Evolutionary conservation across 2,797 vertebrate genomes (phyloP).

Genomic region (Squalus acanthias): DNA sequence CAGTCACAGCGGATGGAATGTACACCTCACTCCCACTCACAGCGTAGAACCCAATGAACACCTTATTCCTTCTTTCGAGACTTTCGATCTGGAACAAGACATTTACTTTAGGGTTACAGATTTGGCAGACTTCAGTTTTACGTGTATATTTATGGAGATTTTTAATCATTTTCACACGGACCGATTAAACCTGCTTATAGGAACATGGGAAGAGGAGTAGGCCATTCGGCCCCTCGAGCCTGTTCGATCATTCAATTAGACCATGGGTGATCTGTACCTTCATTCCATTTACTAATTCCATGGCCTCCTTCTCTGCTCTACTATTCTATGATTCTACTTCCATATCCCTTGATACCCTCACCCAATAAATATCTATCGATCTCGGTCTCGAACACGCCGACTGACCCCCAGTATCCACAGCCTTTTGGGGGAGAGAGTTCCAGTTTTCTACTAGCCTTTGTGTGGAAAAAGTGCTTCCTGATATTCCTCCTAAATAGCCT

Average conservation of each 20-base stretch:
- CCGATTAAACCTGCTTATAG: neutral
- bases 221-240: neutral
- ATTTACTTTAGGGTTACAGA: neutral
- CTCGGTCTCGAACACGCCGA: neutral
- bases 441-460: neutral
- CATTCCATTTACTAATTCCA: neutral
- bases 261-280: no score
- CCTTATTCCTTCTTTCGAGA: constrained; percentile 70
- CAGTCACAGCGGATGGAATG: constrained; percentile 70
- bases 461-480: neutral
- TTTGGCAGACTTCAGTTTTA: neutral
- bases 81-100: constrained; percentile 61
- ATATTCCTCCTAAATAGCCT: neutral
- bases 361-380: neutral
- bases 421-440: neutral
- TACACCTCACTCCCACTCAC: constrained; percentile 73
- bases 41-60: constrained; percentile 88
- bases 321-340: neutral
- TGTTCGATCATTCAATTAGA: neutral
- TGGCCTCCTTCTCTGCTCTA: no score
- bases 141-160: neutral
- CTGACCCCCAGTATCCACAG: neutral
- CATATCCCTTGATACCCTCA: neutral
- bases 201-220: no score
- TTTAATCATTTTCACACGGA: neutral